Evolutionary conservation across 2,888 invertebrate genomes (phyloP).

Genomic region (Taphrorychus bicolor): DNA sequence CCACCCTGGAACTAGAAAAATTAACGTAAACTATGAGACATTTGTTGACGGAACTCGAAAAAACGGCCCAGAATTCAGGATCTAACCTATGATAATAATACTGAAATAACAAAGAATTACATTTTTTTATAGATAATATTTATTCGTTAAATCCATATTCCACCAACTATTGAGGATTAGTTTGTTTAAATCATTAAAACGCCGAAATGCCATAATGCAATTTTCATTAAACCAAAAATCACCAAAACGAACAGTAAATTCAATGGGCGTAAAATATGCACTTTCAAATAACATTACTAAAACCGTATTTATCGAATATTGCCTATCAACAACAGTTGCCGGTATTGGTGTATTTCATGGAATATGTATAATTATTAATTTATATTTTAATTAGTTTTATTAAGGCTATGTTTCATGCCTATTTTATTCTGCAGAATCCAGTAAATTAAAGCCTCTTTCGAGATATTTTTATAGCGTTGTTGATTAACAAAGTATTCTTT

Average conservation of each 20-base stretch:
- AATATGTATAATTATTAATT: neutral
- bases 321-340: neutral
- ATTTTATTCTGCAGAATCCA: neutral
- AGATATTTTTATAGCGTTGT: neutral
- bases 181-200: neutral
- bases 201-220: conserved; percentile 4
- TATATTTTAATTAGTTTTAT: neutral
- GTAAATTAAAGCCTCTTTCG: neutral
- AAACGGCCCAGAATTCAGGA: too few species aligned
- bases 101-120: too few species aligned
- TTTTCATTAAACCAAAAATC: conserved; percentile 1
- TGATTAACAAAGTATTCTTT: neutral
- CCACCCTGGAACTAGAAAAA: too few species aligned
- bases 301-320: neutral
- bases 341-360: neutral
- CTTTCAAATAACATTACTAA: neutral
- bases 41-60: too few species aligned
- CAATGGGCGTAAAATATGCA: conserved; percentile 3
- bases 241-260: neutral
- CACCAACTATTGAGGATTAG: neutral
- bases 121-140: neutral
- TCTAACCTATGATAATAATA: too few species aligned
- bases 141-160: neutral
- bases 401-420: neutral
- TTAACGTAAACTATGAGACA: too few species aligned